A percentile compares a stretch with the other conserved stretches of the same genome.
These are phyloP conservation scores for Drosophila borealis DNA, from an alignment of 2,888 invertebrate species.

Conservation along the genomic window DNA sequence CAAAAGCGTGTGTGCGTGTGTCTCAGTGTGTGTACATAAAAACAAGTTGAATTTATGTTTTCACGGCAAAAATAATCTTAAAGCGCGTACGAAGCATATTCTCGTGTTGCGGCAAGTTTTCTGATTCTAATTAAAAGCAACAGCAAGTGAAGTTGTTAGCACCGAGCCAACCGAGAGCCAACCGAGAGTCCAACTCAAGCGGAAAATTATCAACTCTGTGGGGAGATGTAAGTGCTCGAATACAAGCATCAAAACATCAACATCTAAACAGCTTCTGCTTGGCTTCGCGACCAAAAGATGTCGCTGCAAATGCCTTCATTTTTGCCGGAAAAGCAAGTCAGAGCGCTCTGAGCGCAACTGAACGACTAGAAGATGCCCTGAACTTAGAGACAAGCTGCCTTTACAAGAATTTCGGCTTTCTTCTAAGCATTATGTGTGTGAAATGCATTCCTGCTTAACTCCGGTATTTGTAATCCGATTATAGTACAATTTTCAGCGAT, in stretches of 20 bases:
- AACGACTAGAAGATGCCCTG: too few species aligned
- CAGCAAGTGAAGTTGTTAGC: constrained; percentile 51
- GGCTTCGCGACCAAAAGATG: constrained; percentile 38
- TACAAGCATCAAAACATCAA: constrained; percentile 39
- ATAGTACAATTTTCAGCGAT: too few species aligned
- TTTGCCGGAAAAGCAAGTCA: constrained; percentile 13
- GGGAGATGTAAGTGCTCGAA: constrained; percentile 36
- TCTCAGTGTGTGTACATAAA: constrained; percentile 42
- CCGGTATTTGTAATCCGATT: too few species aligned
- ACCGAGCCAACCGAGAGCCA: neutral
- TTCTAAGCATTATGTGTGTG: too few species aligned
- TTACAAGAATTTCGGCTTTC: too few species aligned
- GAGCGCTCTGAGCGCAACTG: neutral
- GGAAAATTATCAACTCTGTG: constrained; percentile 69
- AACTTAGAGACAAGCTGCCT: too few species aligned
- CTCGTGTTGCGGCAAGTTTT: constrained; percentile 62
- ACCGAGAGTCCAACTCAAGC: constrained; percentile 53
- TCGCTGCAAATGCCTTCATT: constrained; percentile 44
- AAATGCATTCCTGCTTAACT: too few species aligned
- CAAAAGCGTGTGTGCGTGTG: constrained; percentile 35
- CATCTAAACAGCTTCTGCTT: constrained; percentile 46
- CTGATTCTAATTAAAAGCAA: constrained; percentile 78
- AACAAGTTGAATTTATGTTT: constrained; percentile 76
- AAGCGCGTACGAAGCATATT: constrained; percentile 17
- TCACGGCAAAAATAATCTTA: constrained; percentile 72